Evolutionary conservation across 2,113 vertebrate species (phyloP), one percentile per base, ranked within the genome.

Genomic region (Silurus glanis): DNA sequence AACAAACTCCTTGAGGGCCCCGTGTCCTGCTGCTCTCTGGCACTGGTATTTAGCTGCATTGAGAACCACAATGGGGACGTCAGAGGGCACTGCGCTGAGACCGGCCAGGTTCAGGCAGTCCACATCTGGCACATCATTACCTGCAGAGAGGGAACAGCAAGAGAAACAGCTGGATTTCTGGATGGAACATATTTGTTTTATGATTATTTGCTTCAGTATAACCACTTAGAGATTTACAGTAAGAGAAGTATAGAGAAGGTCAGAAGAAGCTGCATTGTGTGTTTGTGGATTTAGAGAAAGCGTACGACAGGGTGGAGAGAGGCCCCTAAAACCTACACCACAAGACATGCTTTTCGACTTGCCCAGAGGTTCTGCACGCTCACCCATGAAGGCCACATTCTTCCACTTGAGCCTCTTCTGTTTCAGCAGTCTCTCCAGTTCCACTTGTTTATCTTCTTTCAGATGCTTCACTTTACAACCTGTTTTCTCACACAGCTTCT

Each of bases 311-410:
- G 2, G 37, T 37, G 37, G 37, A 37, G 37, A 37, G 37, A 37
- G 2, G 2, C 37, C 37, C 37, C 37, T 37, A 37, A 37, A 37
- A 37, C 37, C 37, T 37, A 37, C 37, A 37, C 37, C 37, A 37
- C 37, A 37, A 37, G 37, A 37, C 37, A 37, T 37, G 37, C 37
- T 37, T 37, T 37, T 37, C 2, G 37, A 37, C 1, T 37, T 37
- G 37, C 2, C 37, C 37, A 37, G 37, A 37, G 37, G 37, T 37
- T 37, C 2, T 37, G 37, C 37, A 37, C 4, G 17, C 78, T 72
- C 19, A 99, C 98, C 97, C 88, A 99, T 93, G 78, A 95, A 98
- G 0, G 97, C 97, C 6, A 98, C 95, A 75, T 98, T 94, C 47
- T 96, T 97, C 98, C 97, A 98, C 66, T 85, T 90, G 79, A 99